Evolutionary conservation across 2,797 vertebrate species (phyloP).

Genomic region (Tachyglossus aculeatus): DNA sequence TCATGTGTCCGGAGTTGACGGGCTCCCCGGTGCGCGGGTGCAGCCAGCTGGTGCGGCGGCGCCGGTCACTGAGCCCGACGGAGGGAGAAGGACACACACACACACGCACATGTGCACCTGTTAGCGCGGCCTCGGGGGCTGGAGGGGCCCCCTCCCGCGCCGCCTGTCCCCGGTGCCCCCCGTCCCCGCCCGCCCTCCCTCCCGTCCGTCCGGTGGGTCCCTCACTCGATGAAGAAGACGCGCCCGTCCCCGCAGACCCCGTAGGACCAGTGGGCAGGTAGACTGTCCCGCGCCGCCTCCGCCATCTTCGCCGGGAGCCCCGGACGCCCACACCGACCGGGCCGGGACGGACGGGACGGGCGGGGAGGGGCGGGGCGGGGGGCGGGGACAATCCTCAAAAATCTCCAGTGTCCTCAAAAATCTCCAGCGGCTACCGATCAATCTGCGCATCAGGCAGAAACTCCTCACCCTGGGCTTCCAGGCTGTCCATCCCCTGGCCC

Average conservation of each 20-base stretch:
- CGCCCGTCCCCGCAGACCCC: conserved; percentile 93
- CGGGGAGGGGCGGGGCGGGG: too few species aligned
- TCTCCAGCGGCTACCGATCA: too few species aligned
- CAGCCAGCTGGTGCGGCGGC: conserved; percentile 89
- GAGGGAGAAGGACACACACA: conserved; percentile 47
- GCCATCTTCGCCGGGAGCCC: conserved; percentile 85
- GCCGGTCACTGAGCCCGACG: conserved; percentile 84
- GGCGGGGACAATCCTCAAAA: too few species aligned
- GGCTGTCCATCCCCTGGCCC: too few species aligned
- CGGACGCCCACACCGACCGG: not conserved
- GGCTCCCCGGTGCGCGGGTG: conserved; percentile 94
- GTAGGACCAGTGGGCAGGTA: conserved; percentile 95
- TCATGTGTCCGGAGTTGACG: conserved; percentile 98
- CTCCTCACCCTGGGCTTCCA: too few species aligned
- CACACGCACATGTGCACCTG: conserved; percentile 90
- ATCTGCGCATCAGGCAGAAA: too few species aligned
- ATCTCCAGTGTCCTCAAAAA: too few species aligned
- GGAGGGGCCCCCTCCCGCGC: not conserved
- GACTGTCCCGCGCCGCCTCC: conserved; percentile 91
- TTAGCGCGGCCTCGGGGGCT: conserved; percentile 71
- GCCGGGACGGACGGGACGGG: conserved; percentile 16
- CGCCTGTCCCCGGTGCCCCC: conserved; percentile 12
- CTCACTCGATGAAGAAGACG: conserved; percentile 96
- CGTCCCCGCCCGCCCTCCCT: not conserved
- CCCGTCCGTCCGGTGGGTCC: not conserved